phyloP scores from a whole-genome alignment of 2,888 invertebrate genomes.

The Deilephila elpenor region DNA sequence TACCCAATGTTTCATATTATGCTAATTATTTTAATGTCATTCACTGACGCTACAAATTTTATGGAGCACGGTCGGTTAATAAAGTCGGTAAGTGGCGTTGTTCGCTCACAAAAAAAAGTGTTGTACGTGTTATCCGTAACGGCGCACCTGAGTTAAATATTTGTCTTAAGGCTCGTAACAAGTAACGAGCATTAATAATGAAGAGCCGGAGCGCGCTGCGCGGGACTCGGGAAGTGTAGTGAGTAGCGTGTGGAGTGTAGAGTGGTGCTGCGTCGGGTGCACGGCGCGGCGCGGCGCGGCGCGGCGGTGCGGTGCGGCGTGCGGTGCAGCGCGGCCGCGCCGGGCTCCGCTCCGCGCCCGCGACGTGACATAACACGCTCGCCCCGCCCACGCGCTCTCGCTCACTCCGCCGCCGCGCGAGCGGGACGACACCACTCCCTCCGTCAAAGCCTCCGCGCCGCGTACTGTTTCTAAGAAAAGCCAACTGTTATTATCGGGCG shows the following conservation, averaged over 20 bases:
- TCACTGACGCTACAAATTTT: slow-evolving; percentile 15
- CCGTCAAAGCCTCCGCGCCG: slow-evolving; percentile 77
- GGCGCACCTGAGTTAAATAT: slow-evolving; percentile 50
- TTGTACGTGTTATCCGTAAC: slow-evolving; percentile 23
- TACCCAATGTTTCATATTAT: background rate
- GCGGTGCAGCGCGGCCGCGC: slow-evolving; percentile 37
- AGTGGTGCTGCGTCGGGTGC: slow-evolving; percentile 63
- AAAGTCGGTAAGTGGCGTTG: background rate
- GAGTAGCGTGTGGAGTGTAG: slow-evolving; percentile 50
- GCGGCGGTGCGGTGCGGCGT: slow-evolving; percentile 34
- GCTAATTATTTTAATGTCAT: slow-evolving; percentile 8
- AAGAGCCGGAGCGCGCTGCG: slow-evolving; percentile 53
- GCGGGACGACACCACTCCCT: slow-evolving; percentile 65
- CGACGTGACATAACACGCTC: slow-evolving; percentile 72
- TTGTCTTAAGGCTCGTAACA: slow-evolving; percentile 54
- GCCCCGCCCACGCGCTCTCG: slow-evolving; percentile 79
- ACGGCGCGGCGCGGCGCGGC: slow-evolving; percentile 55
- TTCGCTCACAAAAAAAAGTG: background rate
- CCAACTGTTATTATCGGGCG: slow-evolving; percentile 81
- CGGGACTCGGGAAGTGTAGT: slow-evolving; percentile 62
- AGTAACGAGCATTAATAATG: slow-evolving; percentile 65
- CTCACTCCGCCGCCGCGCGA: slow-evolving; percentile 64
- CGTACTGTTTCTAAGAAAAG: slow-evolving; percentile 79
- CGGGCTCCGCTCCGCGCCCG: slow-evolving; percentile 68
- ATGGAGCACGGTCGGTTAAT: background rate